phyloP scores from a whole-genome alignment of 2,888 invertebrate genomes.

The Dynastes grantii region DNA sequence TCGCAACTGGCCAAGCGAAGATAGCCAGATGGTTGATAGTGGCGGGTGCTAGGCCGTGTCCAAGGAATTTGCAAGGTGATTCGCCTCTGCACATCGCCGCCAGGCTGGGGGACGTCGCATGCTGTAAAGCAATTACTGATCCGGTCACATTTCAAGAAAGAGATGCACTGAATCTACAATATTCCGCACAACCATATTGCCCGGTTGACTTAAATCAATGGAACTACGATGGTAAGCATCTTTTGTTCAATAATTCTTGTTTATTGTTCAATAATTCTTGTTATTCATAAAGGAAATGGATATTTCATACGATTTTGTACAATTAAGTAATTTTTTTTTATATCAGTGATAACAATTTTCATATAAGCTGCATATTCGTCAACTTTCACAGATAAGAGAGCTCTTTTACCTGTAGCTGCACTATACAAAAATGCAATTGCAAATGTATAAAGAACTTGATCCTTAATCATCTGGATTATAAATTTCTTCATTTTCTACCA shows the following conservation, averaged over 20 bases:
- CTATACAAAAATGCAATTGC: too few species aligned
- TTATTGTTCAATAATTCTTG: background rate
- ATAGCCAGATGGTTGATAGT: constrained; percentile 85
- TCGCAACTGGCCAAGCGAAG: constrained; percentile 82
- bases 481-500: too few species aligned
- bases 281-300: background rate
- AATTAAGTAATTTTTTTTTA: too few species aligned
- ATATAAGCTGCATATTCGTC: too few species aligned
- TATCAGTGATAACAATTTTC: too few species aligned
- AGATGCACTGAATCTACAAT: constrained; percentile 63
- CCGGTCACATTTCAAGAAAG: constrained; percentile 75
- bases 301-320: background rate
- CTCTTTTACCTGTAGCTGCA: too few species aligned
- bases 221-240: constrained; percentile 86
- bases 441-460: too few species aligned
- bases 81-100: constrained; percentile 91
- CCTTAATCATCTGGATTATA: too few species aligned
- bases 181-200: constrained; percentile 68
- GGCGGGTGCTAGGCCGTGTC: constrained; percentile 81
- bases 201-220: constrained; percentile 80
- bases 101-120: constrained; percentile 78
- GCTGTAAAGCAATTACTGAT: constrained; percentile 82
- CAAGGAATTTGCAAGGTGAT: constrained; percentile 85
- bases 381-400: too few species aligned
- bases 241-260: background rate